Evolutionary conservation across 2,888 invertebrate species (phyloP).

Genomic region (Gibbula magus): DNA sequence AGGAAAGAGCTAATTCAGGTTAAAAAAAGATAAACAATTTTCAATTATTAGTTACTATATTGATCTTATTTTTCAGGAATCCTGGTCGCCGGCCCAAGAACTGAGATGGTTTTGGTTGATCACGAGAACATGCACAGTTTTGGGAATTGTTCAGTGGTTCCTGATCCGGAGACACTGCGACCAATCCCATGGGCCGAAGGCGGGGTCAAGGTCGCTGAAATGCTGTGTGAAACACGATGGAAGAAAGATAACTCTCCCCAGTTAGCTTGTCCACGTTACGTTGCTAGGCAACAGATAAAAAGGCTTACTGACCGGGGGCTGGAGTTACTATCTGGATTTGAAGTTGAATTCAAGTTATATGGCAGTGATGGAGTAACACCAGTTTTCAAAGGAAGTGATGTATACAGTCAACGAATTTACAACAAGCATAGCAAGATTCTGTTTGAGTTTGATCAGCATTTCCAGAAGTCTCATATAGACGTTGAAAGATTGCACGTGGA

Average conservation of each 20-base stretch:
- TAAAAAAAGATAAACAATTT: too few relatives aligned
- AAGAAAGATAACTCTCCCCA: not conserved
- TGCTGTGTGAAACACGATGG: slow-evolving; percentile 12
- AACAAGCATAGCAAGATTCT: not conserved
- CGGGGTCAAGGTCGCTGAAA: slow-evolving; percentile 8
- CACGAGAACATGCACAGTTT: not conserved
- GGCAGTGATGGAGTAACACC: not conserved
- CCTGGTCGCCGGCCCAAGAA: not conserved
- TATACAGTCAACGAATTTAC: not conserved
- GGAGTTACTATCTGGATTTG: not conserved
- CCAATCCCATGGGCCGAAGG: not conserved
- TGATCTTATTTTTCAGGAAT: not conserved
- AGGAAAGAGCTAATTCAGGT: too few relatives aligned
- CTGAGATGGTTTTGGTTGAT: not conserved
- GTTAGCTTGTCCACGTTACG: slow-evolving; percentile 16
- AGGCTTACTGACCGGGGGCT: not conserved
- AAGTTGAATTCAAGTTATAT: slow-evolving; percentile 1
- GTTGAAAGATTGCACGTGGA: not conserved
- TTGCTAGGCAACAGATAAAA: not conserved
- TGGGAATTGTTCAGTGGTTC: not conserved
- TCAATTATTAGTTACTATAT: too few relatives aligned
- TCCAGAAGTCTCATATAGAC: not conserved
- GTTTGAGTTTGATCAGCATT: not conserved
- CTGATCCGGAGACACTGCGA: not conserved
- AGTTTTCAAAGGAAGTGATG: not conserved